phyloP scores from a whole-genome alignment of 2,113 vertebrate species.

The Rhea pennata region DNA sequence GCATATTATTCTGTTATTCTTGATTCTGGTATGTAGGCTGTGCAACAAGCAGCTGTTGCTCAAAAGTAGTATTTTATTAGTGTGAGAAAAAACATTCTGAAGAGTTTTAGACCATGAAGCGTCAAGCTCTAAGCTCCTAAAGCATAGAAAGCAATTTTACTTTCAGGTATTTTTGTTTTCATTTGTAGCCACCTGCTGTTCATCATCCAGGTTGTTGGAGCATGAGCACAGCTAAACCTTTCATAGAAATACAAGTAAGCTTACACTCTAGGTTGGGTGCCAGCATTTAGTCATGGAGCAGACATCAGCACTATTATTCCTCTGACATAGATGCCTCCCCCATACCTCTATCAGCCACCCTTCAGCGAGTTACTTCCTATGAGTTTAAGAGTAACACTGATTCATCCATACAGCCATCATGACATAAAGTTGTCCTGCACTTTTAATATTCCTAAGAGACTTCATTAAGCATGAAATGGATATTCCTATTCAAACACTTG shows the following conservation, averaged over 20 bases:
- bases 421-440: accelerated
- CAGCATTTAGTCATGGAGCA: accelerated
- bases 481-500: constrained; percentile 49
- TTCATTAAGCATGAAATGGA: not conserved
- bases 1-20: not conserved
- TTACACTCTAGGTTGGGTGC: not conserved
- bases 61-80: not conserved
- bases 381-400: accelerated
- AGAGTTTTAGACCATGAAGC: not conserved
- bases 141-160: not conserved
- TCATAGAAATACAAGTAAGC: not conserved
- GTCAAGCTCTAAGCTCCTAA: not conserved
- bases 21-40: accelerated
- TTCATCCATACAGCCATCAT: not conserved
- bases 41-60: not conserved
- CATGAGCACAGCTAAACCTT: not conserved
- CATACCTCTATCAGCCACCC: not conserved
- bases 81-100: not conserved
- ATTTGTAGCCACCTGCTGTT: not conserved
- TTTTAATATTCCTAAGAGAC: not conserved
- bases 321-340: not conserved
- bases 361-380: accelerated
- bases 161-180: not conserved
- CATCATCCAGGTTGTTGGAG: not conserved
- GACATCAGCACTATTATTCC: not conserved